Evolutionary conservation across 2,888 invertebrate genomes (phyloP).

Genomic region (Flexamia atlantica): DNA sequence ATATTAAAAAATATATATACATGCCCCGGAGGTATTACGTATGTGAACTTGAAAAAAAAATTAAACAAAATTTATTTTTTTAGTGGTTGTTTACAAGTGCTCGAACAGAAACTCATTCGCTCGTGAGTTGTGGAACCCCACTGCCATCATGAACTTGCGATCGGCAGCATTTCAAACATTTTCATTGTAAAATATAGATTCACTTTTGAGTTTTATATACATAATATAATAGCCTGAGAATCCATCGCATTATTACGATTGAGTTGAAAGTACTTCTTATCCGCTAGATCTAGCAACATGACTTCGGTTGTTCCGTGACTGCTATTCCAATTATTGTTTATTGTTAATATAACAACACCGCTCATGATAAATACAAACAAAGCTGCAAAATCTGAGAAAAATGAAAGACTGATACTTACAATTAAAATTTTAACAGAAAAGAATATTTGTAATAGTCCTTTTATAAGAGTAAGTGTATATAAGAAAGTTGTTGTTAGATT

Average conservation of each 20-base stretch:
- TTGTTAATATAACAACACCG: slow-evolving; percentile 58
- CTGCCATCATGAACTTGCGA: slow-evolving; percentile 30
- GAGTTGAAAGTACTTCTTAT: slow-evolving; percentile 17
- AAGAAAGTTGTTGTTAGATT: slow-evolving; percentile 51
- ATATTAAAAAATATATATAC: slow-evolving; percentile 36
- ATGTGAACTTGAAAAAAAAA: not conserved
- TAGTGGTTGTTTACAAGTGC: slow-evolving; percentile 24
- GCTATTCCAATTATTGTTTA: slow-evolving; percentile 51
- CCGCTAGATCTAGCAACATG: not conserved
- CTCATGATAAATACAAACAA: slow-evolving; percentile 22
- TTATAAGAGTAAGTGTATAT: slow-evolving; percentile 47
- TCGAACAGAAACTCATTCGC: slow-evolving; percentile 37
- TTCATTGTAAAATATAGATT: slow-evolving; percentile 1
- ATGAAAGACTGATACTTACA: slow-evolving; percentile 53
- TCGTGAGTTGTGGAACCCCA: slow-evolving; percentile 24
- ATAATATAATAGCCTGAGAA: slow-evolving; percentile 2
- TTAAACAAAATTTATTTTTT: slow-evolving; percentile 26
- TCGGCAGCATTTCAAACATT: slow-evolving; percentile 8
- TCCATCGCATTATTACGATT: slow-evolving; percentile 7
- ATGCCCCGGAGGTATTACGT: slow-evolving; percentile 42
- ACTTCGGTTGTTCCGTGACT: slow-evolving; percentile 15
- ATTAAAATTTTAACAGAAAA: slow-evolving; percentile 46
- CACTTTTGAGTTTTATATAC: slow-evolving; percentile 24
- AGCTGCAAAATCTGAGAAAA: slow-evolving; percentile 46
- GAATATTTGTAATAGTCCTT: slow-evolving; percentile 50